Evolutionary conservation across 30 jellyfish, hydroid and myxozoan species (phyloP).

Genomic region (Calvadosia cruxmelitensis): DNA sequence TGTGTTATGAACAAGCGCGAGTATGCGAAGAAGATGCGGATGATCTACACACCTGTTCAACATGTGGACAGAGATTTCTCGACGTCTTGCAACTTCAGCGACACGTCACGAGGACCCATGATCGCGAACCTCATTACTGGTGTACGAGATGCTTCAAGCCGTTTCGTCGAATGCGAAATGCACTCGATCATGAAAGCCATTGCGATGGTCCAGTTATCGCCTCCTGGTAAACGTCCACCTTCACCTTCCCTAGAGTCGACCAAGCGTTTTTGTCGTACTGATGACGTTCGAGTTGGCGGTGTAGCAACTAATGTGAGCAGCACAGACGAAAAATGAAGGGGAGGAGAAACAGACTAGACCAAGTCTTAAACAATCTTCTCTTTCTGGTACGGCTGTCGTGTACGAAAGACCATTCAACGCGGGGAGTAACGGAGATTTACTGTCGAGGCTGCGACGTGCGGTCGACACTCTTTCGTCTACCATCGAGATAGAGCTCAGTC

Average conservation of each 20-base stretch:
- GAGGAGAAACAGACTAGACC: neutral
- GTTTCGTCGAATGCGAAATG: neutral
- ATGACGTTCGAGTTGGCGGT: neutral
- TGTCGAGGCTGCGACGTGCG: neutral
- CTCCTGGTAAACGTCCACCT: too few species aligned
- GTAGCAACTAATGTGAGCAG: neutral
- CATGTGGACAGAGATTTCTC: neutral
- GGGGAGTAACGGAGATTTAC: neutral
- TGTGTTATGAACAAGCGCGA: too few species aligned
- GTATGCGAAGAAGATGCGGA: too few species aligned
- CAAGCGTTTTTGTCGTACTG: too few species aligned
- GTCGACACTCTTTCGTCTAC: neutral
- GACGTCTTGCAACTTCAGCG: neutral
- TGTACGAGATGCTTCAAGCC: neutral
- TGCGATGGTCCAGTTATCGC: neutral
- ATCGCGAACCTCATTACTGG: neutral
- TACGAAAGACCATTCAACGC: neutral
- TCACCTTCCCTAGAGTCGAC: too few species aligned
- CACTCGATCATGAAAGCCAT: neutral
- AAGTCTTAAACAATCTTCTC: neutral
- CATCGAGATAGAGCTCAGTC: neutral
- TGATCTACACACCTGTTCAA: neutral
- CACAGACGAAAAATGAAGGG: neutral
- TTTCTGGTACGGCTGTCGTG: neutral
- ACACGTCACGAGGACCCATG: neutral